These are phyloP conservation scores for Oryctes rhinoceros DNA, from an alignment of 1,140 invertebrate species.

Conservation along the genomic window DNA sequence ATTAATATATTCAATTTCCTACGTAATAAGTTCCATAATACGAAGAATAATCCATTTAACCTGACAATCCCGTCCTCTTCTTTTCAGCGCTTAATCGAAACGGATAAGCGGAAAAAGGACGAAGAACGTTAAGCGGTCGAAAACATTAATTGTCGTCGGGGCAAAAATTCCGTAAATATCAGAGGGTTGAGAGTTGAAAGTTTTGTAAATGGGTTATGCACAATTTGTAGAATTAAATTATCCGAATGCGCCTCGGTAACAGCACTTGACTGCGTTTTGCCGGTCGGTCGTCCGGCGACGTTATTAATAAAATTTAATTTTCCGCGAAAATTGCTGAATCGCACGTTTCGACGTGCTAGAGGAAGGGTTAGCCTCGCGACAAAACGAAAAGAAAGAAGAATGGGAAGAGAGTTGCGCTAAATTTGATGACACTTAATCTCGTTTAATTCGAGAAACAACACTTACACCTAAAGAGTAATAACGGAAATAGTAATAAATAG, in stretches of 20 bases:
- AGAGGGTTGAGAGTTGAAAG: conserved; percentile 12
- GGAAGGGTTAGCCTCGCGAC: neutral
- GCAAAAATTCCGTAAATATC: conserved; percentile 29
- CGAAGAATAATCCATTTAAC: too few relatives aligned
- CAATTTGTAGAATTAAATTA: conserved; percentile 37
- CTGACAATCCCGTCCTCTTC: too few relatives aligned
- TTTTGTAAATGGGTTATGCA: conserved; percentile 35
- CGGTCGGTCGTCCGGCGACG: conserved; percentile 22
- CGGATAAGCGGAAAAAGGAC: neutral
- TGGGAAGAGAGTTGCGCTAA: too few relatives aligned
- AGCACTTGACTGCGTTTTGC: conserved; percentile 7
- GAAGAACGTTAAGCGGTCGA: neutral
- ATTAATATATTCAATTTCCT: too few relatives aligned
- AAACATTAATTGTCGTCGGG: conserved; percentile 11
- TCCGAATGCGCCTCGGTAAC: conserved; percentile 33
- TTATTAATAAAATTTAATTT: conserved; percentile 40
- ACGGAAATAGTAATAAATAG: too few relatives aligned
- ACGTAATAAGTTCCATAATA: too few relatives aligned
- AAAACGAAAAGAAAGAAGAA: neutral
- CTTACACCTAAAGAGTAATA: too few relatives aligned
- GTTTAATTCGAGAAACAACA: neutral
- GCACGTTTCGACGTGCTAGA: neutral
- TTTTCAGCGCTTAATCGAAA: too few relatives aligned
- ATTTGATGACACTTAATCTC: neutral
- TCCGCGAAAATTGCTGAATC: conserved; percentile 36